Percentiles rank a stretch among this genome's conserved stretches.
Conservation (phyloP, 1,140 invertebrate species). For the Heliconius hermathena region DNA sequence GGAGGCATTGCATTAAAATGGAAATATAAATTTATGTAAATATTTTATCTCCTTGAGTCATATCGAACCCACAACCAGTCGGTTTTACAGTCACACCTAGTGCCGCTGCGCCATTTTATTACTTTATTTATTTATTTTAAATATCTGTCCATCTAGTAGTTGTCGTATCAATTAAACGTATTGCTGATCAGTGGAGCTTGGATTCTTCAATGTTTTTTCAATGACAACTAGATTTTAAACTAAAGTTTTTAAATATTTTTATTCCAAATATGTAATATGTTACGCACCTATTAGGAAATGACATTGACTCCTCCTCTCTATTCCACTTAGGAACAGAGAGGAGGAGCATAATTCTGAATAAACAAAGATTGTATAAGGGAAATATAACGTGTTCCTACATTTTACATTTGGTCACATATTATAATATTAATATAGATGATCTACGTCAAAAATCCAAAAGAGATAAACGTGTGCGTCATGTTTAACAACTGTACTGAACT, state of each 20-base stretch:
- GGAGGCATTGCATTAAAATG: no score
- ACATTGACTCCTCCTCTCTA: background rate
- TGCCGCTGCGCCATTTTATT: no score
- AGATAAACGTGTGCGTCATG: constrained; percentile 33
- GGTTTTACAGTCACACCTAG: no score
- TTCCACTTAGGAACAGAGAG: background rate
- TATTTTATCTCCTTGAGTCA: no score
- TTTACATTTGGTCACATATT: background rate
- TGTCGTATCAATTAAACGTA: no score
- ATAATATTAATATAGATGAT: constrained; percentile 10
- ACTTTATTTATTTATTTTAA: no score
- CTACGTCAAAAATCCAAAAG: constrained; percentile 24
- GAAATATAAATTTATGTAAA: no score
- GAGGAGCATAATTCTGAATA: background rate
- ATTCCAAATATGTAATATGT: background rate
- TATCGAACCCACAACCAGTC: no score
- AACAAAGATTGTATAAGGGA: background rate
- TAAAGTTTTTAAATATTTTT: background rate
- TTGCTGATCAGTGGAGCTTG: no score
- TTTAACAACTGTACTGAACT: constrained; percentile 60
- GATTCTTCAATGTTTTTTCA: no score
- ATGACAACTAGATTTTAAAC: no score
- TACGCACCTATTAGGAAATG: background rate
- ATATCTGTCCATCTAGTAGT: no score
- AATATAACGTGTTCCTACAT: background rate